Evolutionary conservation across 2,888 invertebrate species (phyloP), one percentile per base, ranked within the genome.

Genomic region (Tinea semifulvella): DNA sequence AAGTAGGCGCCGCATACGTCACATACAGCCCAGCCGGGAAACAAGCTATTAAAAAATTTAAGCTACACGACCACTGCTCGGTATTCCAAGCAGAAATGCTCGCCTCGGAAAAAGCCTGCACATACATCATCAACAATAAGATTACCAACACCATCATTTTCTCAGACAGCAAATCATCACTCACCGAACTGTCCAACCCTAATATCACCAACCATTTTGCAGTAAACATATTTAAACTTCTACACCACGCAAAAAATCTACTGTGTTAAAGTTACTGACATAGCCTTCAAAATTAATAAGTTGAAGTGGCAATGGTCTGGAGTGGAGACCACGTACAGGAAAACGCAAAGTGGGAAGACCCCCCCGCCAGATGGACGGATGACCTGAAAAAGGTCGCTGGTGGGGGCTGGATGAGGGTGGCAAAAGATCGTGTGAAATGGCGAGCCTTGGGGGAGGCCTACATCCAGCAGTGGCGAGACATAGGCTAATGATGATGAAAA

Each of bases 31-130:
- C 47, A 1, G 52, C 53, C 0, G n/a, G 38, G 5, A 40, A 42
- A 0, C 7, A n/a, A 5, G 26, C 38, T 4, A 31, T 8, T 6
- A 48, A 40, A 20, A 46, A 47, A 40, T 28, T 45, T 3, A 50
- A 50, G 22, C 28, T 50, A 1, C 50, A 49, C 22, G 14, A 28
- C 18, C 7, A 35, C 16, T 51, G 48, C 22, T 48, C 49, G 1
- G 51, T 51, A 0, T 51, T 31, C 7, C 51, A 51, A n/a, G 48
- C 49, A 0, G 51, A 49, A 22, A 7, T 51, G 10, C 27, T 49
- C 0, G 48, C 50, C 1, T 47, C 49, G 2, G 1, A 22, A 2
- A 17, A 36, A 1, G 38, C 38, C 2, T 27, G 20, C 13, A 13
- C 22, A 3, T 43, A 20, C 27, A 5, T 26, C 1, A 3, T 26